A percentile compares a stretch with the other conserved stretches of the same genome.
Evolutionary conservation across 2,888 invertebrate genomes (phyloP).

Genomic region (Hemicrepidius hirtus): DNA sequence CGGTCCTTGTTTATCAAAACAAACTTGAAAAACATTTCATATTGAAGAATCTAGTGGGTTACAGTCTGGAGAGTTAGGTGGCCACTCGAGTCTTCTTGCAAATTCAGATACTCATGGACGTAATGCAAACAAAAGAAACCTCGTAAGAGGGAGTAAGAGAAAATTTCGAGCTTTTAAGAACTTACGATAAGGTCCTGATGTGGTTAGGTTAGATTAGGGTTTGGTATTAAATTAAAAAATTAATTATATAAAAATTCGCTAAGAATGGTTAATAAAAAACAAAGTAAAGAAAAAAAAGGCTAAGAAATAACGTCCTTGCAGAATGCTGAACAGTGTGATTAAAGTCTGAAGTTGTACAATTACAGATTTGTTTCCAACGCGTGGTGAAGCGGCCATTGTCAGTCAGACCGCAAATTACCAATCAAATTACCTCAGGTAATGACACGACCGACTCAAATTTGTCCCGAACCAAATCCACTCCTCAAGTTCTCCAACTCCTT

Average conservation of each 20-base stretch:
- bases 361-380: constrained; percentile 69
- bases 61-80: no score
- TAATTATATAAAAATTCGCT: not conserved
- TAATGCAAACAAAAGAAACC: no score
- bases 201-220: no score
- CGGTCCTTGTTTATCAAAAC: no score
- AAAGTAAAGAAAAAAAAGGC: not conserved
- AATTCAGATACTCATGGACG: no score
- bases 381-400: constrained; percentile 68
- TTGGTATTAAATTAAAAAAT: no score
- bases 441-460: constrained; percentile 62
- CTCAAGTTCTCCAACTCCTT: not conserved
- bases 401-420: constrained; percentile 69
- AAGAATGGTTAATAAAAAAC: not conserved
- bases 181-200: no score
- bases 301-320: constrained; percentile 22
- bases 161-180: no score
- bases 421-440: constrained; percentile 67
- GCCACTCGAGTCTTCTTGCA: no score
- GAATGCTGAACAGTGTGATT: constrained; percentile 57
- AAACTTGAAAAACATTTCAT: no score
- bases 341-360: constrained; percentile 66
- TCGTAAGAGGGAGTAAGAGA: no score
- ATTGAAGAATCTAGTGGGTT: no score
- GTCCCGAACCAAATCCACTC: constrained; percentile 14